phyloP scores from a whole-genome alignment of 2,113 vertebrate species.

The Mastomys coucha region DNA sequence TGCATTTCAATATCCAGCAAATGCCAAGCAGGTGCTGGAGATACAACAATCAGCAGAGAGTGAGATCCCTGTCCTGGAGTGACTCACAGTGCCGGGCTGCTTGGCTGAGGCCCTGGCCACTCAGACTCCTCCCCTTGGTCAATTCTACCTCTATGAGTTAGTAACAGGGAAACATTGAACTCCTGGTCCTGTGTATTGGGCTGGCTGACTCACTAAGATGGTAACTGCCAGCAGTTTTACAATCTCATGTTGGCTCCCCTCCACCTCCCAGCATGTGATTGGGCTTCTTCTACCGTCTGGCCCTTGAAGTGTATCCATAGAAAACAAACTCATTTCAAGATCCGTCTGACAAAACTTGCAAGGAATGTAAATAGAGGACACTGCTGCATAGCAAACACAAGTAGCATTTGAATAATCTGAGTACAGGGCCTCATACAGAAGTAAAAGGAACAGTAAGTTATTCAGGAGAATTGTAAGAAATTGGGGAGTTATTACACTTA shows the following conservation, averaged over 20 bases:
- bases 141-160: conserved; percentile 54
- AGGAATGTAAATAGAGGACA: conserved; percentile 69
- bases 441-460: conserved; percentile 26
- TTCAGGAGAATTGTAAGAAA: conserved; percentile 15
- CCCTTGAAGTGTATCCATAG: conserved; percentile 76
- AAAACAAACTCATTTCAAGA: conserved; percentile 78
- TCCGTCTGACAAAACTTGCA: conserved; percentile 65
- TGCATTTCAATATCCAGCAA: conserved; percentile 25
- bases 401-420: conserved; percentile 54
- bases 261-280: conserved; percentile 65
- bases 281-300: conserved; percentile 35
- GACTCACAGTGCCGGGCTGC: conserved; percentile 38
- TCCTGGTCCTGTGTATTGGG: conserved; percentile 41
- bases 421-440: conserved; percentile 42
- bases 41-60: conserved; percentile 9
- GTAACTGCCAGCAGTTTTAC: conserved; percentile 73
- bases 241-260: conserved; percentile 61
- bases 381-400: conserved; percentile 47
- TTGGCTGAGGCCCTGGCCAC: not conserved
- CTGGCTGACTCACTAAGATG: conserved; percentile 36
- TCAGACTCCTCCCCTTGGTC: conserved; percentile 35
- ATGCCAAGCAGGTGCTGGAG: conserved; percentile 43
- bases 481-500: conserved; percentile 5
- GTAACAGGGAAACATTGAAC: conserved; percentile 63
- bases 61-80: conserved; percentile 59